Conservation (phyloP, 2,113 vertebrate species). For the Brevimyrus niger region DNA sequence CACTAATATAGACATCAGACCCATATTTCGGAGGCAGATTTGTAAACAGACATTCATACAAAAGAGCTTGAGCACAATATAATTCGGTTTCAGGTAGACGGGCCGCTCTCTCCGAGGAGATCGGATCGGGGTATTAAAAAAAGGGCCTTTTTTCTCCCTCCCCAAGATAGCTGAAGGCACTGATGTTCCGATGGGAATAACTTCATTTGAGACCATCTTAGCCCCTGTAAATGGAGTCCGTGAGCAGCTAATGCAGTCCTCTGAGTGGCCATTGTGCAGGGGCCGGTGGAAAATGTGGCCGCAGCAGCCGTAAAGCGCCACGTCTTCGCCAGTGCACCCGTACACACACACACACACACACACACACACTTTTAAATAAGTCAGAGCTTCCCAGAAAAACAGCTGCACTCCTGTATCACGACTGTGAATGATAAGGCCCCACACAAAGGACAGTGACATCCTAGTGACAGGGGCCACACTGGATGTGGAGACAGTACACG, state of each 20-base stretch:
- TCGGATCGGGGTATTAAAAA: constrained; percentile 44
- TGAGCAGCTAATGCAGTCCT: constrained; percentile 58
- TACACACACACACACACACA: not conserved
- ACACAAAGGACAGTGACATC: constrained; percentile 38
- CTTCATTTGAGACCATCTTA: constrained; percentile 53
- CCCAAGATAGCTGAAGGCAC: constrained; percentile 54
- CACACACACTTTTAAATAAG: constrained; percentile 21
- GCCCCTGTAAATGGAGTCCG: constrained; percentile 53
- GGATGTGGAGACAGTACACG: constrained; percentile 55
- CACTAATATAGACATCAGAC: constrained; percentile 15
- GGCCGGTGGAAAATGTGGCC: constrained; percentile 45
- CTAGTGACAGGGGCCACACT: constrained; percentile 51
- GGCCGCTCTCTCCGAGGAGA: constrained; percentile 45
- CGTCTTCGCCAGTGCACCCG: not conserved
- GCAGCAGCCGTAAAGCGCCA: constrained; percentile 20
- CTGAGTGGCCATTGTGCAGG: constrained; percentile 39
- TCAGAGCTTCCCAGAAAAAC: constrained; percentile 30
- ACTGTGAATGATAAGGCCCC: constrained; percentile 34
- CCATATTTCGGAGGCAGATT: constrained; percentile 36
- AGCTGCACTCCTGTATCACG: constrained; percentile 49
- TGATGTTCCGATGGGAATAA: constrained; percentile 54
- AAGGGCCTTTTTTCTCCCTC: constrained; percentile 32
- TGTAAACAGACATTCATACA: constrained; percentile 41
- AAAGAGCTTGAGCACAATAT: constrained; percentile 46
- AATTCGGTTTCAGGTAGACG: constrained; percentile 55